Base-by-base conservation (phyloP, 1,140 invertebrate species). In the Drosophila kepulauana region DNA sequence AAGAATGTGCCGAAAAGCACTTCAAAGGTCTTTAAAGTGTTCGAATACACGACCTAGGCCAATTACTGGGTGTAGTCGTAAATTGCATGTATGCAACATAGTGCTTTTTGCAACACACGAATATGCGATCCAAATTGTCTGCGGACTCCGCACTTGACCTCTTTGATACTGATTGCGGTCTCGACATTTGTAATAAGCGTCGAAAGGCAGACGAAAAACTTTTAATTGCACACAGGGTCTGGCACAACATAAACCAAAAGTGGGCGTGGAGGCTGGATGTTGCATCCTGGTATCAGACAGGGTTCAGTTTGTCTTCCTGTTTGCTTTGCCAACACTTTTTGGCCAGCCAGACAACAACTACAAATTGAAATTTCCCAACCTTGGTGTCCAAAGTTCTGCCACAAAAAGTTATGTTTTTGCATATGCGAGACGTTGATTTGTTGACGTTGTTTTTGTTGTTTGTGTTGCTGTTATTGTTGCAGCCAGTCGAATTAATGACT, bases 161-260 rank as follows among this genome's bases (percentile, higher is more conserved):
- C 80, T 69, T 70, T 75, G 80, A 71, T 69, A 75, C 67, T 82
- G 82, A 86, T 75, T 86, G 78, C 49, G 81, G 77, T 78, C 68
- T 62, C 77, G 77, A 84, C 80, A 88, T 78, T 86, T 80, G 80
- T 75, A 88, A 87, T 87, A 87, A 84, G 77, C 77, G 80, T 80
- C 73, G 79, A 77, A 61, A 58, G 33, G 69, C 77, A 77, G 65
- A 76, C 64, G 62, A 77, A 84, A 68, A 88, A 88, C 77, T 87
- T 87, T 87, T 88, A 87, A 87, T 87, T 87, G 84, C 85, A 73
- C 85, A 73, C 61, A 15, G 28, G 13, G 30, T 54, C 51, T 20
- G 64, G 58, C 58, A 41, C 15, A 28, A 56, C 28, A 70, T n/a
- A 65, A 66, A 41, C 15, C 48, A 51, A 11, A 11, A 33, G 16